Evolutionary conservation across 2,113 vertebrate genomes (phyloP), one percentile per base, ranked within the genome.

Genomic region (Chionodraco myersi): DNA sequence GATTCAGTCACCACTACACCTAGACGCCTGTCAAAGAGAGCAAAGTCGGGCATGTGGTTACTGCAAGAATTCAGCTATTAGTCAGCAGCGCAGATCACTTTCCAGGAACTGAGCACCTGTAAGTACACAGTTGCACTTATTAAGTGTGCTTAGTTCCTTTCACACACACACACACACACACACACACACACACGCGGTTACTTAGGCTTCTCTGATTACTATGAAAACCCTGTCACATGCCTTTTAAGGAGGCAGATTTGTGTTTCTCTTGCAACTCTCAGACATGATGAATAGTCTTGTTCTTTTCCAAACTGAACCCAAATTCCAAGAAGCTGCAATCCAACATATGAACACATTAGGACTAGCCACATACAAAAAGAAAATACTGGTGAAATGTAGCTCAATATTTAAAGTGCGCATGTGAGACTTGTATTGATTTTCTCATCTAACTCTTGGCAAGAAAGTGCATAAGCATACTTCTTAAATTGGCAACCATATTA

Each of bases 71-170:
- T 77, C 69, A 41, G 71, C n/a, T 86, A 87, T 93, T 86, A 93
- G 81, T 94, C 91, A 92, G 83, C 86, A 82, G 54, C 67, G 30
- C 21, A 1, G 23, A 74, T 75, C 61, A 76, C 91, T 93, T 93
- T 94, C 93, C 94, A 94, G 89, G 93, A 94, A 94, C 85, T 60
- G 54, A 74, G 87, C 88, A 91, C 89, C 86, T 89, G 82, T 56
- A 30, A 61, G 59, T 65, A 49, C 52, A 45, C 77, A 87, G 72
- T 73, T 59, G 69, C 74, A 77, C 45, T 26, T 69, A 49, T 81
- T 57, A 76, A 72, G 45, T 5, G 3, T 48, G 30, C 23, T 58
- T 2, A 4, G n/a, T 70, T 56, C 52, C 51, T 11, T 60, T 49
- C 75, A 23, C 77, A 45, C 15, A 44, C 5, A 36, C 36, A 36